Percentiles rank a stretch among this genome's conserved stretches.
Conservation (phyloP, 2,797 vertebrate genomes). For the Aulostomus chinensis region DNA sequence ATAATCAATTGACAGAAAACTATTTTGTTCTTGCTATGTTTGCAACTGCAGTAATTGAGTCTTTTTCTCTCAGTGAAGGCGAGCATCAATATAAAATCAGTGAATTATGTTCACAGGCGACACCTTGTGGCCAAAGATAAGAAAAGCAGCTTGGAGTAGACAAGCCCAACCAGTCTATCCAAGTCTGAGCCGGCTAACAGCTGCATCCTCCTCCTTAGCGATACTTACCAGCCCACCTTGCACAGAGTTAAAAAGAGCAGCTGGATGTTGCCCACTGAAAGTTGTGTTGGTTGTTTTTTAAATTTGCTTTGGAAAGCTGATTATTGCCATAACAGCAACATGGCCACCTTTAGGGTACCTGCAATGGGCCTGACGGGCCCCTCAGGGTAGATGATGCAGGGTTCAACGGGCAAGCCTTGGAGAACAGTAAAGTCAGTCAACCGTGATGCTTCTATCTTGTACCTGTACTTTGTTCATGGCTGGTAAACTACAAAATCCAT, state of each 20-base stretch:
- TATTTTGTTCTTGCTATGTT: neutral
- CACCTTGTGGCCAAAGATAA: conserved; percentile 58
- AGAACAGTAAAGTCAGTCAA: conserved; percentile 71
- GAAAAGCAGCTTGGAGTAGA: conserved; percentile 64
- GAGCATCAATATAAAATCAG: conserved; percentile 51
- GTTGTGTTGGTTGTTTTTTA: conserved; percentile 31
- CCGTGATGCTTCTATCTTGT: conserved; percentile 19
- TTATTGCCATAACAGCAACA: conserved; percentile 55
- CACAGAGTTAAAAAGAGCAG: conserved; percentile 29
- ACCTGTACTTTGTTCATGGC: neutral
- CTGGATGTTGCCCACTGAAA: conserved; percentile 36
- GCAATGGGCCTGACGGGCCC: conserved; percentile 20
- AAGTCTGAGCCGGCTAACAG: conserved; percentile 51
- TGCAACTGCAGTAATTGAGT: no score
- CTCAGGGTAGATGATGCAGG: conserved; percentile 57
- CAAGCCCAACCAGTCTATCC: conserved; percentile 44
- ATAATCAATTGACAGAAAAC: no score
- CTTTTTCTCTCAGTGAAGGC: neutral
- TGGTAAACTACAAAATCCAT: neutral
- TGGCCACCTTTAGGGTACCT: conserved; percentile 46
- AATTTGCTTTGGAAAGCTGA: conserved; percentile 17
- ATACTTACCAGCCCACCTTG: conserved; percentile 56
- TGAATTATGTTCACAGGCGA: conserved; percentile 36
- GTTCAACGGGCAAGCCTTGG: conserved; percentile 52
- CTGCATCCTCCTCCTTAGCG: conserved; percentile 25